Evolutionary conservation across 2,797 vertebrate species (phyloP).

Genomic region (Phrynocephalus forsythii): DNA sequence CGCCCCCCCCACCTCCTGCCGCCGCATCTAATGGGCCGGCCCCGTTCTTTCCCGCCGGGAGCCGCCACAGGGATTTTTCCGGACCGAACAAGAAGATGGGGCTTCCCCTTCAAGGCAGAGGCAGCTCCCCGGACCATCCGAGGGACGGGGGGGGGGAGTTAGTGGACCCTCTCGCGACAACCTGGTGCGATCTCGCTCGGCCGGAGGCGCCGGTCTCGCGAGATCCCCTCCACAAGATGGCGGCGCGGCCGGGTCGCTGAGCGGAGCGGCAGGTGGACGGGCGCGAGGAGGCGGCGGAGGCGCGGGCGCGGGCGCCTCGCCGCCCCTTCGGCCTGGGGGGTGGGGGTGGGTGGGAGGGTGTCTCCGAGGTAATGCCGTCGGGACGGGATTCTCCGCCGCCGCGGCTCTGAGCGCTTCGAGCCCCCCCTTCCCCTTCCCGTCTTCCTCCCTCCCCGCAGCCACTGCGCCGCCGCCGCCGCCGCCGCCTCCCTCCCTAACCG

Average conservation of each 20-base stretch:
- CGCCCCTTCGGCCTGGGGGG: background rate
- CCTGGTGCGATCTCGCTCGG: background rate
- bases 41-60: too few species aligned
- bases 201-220: conserved; percentile 73
- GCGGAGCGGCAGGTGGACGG: conserved; percentile 49
- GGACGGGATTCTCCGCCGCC: conserved; percentile 50
- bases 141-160: too few species aligned
- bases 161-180: conserved; percentile 65
- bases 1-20: too few species aligned
- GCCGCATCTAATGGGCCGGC: too few species aligned
- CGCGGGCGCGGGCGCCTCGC: conserved; percentile 27
- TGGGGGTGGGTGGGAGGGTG: too few species aligned
- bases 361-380: conserved; percentile 48
- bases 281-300: conserved; percentile 41
- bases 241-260: conserved; percentile 49
- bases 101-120: too few species aligned
- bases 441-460: conserved; percentile 29
- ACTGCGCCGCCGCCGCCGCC: conserved; percentile 47
- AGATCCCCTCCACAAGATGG: conserved; percentile 80
- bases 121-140: too few species aligned
- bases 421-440: background rate
- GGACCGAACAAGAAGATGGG: too few species aligned
- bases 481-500: conserved; percentile 14
- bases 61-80: accelerated
- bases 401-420: conserved; percentile 58